phyloP scores from a whole-genome alignment of 2,888 invertebrate genomes.

The Drosophila mercatorum region DNA sequence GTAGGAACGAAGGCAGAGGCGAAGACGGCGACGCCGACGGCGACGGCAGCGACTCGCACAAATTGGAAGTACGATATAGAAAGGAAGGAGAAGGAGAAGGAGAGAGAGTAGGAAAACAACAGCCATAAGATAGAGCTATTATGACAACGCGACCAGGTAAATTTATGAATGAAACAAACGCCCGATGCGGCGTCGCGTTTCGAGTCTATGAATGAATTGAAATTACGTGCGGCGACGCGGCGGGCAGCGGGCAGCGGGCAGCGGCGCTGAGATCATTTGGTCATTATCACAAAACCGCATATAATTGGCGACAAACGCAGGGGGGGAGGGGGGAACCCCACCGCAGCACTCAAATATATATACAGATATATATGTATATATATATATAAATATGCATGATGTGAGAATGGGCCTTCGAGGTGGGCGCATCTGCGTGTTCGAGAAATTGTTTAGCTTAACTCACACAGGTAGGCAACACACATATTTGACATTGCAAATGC shows the following conservation, averaged over 20 bases:
- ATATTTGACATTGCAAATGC: slow-evolving; percentile 58
- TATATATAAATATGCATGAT: slow-evolving; percentile 13
- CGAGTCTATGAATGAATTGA: slow-evolving; percentile 78
- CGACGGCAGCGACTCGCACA: slow-evolving; percentile 24
- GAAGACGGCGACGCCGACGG: not conserved
- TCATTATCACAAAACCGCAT: slow-evolving; percentile 80
- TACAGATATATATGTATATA: not conserved
- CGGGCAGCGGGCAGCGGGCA: slow-evolving; percentile 22
- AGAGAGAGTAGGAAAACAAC: slow-evolving; percentile 33
- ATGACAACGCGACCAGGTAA: slow-evolving; percentile 75
- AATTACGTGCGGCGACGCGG: slow-evolving; percentile 70
- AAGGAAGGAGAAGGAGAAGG: slow-evolving; percentile 27
- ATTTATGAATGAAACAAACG: slow-evolving; percentile 74
- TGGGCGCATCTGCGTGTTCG: slow-evolving; percentile 48
- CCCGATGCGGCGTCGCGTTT: slow-evolving; percentile 40
- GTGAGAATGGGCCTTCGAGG: slow-evolving; percentile 33
- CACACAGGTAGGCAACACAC: slow-evolving; percentile 4
- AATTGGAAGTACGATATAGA: slow-evolving; percentile 27
- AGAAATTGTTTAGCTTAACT: slow-evolving; percentile 38
- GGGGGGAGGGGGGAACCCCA: slow-evolving; percentile 13
- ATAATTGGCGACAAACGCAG: slow-evolving; percentile 78
- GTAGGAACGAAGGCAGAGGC: not conserved
- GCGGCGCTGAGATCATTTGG: slow-evolving; percentile 72
- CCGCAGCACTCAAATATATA: slow-evolving; percentile 6
- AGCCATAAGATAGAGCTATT: slow-evolving; percentile 73